Conservation (phyloP, 2,113 vertebrate species). For the Crotalus helleri region DNA sequence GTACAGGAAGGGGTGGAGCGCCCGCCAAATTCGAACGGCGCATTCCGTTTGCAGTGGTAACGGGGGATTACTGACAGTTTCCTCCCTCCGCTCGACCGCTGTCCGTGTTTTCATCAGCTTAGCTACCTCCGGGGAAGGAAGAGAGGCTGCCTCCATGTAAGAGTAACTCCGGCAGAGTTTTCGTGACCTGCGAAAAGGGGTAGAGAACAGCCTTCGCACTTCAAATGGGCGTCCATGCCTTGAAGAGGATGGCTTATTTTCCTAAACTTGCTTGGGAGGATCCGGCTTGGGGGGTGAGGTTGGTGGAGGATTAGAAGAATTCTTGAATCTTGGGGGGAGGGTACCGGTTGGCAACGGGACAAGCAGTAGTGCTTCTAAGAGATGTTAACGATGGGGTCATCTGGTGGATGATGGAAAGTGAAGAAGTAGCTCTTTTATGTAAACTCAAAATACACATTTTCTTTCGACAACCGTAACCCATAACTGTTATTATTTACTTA, state of each 20-base stretch:
- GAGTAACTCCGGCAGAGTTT: neutral
- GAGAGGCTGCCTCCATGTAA: neutral
- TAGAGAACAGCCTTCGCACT: neutral
- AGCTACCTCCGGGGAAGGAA: neutral
- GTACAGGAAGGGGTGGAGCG: neutral
- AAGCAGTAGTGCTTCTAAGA: neutral
- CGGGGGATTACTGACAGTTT: no score
- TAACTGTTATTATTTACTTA: neutral
- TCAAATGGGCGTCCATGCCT: neutral
- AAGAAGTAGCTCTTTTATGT: neutral
- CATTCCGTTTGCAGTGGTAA: no score
- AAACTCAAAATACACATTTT: neutral
- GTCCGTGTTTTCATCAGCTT: neutral
- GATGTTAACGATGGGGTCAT: neutral
- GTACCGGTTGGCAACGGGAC: neutral
- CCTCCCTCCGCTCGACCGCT: no score
- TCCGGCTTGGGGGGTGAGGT: neutral
- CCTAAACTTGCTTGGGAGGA: neutral
- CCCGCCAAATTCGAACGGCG: neutral
- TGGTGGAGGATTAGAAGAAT: no score
- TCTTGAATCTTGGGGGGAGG: neutral
- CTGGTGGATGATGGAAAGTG: neutral
- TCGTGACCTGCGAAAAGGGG: neutral
- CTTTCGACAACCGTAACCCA: neutral
- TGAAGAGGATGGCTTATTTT: neutral